phyloP scores from a whole-genome alignment of 2,797 vertebrate species.

The Enteromius anoplus region DNA sequence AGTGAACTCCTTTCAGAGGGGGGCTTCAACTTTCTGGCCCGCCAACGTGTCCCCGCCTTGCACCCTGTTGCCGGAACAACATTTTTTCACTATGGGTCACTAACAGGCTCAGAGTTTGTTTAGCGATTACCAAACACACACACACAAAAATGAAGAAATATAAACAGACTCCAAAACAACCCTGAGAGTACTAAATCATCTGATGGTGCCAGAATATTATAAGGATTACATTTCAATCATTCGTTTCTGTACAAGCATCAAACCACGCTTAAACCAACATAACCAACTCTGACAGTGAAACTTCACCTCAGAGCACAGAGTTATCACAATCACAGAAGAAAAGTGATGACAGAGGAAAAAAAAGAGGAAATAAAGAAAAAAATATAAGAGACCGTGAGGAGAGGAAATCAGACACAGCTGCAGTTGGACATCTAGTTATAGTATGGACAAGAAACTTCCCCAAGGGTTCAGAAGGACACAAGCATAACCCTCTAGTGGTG shows the following conservation, averaged over 20 bases:
- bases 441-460: neutral
- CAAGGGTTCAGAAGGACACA: neutral
- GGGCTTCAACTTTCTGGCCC: conserved; percentile 38
- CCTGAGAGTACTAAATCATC: neutral
- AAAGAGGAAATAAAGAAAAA: neutral
- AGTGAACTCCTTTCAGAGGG: conserved; percentile 44
- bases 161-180: conserved; percentile 20
- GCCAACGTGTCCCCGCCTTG: conserved; percentile 44
- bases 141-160: neutral
- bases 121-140: conserved; percentile 29
- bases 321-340: neutral
- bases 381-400: neutral
- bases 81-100: conserved; percentile 49
- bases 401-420: conserved; percentile 1
- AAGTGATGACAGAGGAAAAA: neutral
- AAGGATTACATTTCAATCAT: conserved; percentile 9
- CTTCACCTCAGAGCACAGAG: neutral
- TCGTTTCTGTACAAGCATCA: conserved; percentile 7
- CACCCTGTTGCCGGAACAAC: conserved; percentile 41
- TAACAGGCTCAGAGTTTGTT: conserved; percentile 19
- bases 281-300: conserved; percentile 3
- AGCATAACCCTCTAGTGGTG: conserved; percentile 11
- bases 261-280: conserved; percentile 2
- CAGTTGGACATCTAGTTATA: neutral
- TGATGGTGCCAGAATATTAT: conserved; percentile 19